Percentiles rank a stretch among this genome's conserved stretches.
phyloP scores from a whole-genome alignment of 2,113 vertebrate species.

The Tenrec ecaudatus region DNA sequence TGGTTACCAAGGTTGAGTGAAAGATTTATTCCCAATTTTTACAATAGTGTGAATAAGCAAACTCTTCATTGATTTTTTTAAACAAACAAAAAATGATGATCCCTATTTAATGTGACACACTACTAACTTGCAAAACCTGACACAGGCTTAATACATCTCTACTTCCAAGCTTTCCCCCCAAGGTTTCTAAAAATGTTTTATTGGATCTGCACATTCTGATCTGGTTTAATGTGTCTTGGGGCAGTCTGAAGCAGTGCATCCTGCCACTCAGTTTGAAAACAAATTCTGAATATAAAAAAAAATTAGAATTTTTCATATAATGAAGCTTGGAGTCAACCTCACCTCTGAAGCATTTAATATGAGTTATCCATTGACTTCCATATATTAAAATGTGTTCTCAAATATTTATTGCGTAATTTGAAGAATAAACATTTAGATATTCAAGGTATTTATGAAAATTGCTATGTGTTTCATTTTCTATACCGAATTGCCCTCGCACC shows the following conservation, averaged over 20 bases:
- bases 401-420: too few relatives aligned
- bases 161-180: constrained; percentile 35
- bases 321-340: too few relatives aligned
- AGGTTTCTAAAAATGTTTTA: constrained; percentile 63
- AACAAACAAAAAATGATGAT: neutral
- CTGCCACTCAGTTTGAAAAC: constrained; percentile 47
- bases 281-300: constrained; percentile 68
- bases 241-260: constrained; percentile 3
- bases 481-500: too few relatives aligned
- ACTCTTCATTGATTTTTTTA: neutral
- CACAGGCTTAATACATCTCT: constrained; percentile 1
- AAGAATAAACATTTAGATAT: too few relatives aligned
- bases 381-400: too few relatives aligned
- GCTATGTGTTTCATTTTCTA: too few relatives aligned
- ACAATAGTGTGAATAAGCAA: constrained; percentile 33
- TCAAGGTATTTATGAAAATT: too few relatives aligned
- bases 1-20: neutral
- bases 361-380: too few relatives aligned
- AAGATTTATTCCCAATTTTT: constrained; percentile 52
- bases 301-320: too few relatives aligned
- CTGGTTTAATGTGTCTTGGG: neutral
- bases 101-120: neutral
- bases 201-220: constrained; percentile 59
- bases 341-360: too few relatives aligned
- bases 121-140: constrained; percentile 65